Base-by-base conservation (phyloP, 1,140 invertebrate genomes). In the Saccostrea glomerata region DNA sequence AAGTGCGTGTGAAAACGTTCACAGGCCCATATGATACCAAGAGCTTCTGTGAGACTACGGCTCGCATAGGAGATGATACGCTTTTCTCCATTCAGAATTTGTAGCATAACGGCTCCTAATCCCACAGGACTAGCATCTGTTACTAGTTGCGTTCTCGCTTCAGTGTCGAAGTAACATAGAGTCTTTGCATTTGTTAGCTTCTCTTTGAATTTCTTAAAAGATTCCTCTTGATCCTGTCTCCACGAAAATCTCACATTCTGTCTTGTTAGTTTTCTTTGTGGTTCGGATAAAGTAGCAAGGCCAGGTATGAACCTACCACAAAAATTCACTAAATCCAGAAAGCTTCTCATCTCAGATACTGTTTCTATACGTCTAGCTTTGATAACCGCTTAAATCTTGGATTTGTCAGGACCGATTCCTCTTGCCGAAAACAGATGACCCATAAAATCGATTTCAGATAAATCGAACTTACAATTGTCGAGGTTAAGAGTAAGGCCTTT, bases 1-100 rank as follows among this genome's bases (percentile, higher is more conserved):
- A 94, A 89, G 55, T 92, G 96, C 20, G 91, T 88, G 77, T 94
- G 90, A 89, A 95, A 96, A 60, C 94, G 94, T 88, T 95, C 90
- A 60, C 95, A 91, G 9, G 94, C 93, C 92, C 91, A 95, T 4
- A 96, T 92, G 6, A 95, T 85, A 13, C 93, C 94, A 54, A 95
- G 86, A 15, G 82, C 77, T 23, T 86, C 85, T 1, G 88, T 84
- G 7, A 91, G 82, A 60, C 60, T 89, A 30, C 91, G 66, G 58
- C 88, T 89, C 4, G 89, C 89, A 84, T 90, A 93, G 7, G 87
- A 90, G 12, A 94, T 89, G 6, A 90, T 86, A 36, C 86, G 54
- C 55, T 56, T 56, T 56, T 56, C 55, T 56, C 55, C 13, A 13
- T 56, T 56, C 13, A 7, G 55, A 56, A 7, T 56, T 56, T 56